Conservation (phyloP, 2,113 vertebrate genomes). For the Catagonus wagneri region DNA sequence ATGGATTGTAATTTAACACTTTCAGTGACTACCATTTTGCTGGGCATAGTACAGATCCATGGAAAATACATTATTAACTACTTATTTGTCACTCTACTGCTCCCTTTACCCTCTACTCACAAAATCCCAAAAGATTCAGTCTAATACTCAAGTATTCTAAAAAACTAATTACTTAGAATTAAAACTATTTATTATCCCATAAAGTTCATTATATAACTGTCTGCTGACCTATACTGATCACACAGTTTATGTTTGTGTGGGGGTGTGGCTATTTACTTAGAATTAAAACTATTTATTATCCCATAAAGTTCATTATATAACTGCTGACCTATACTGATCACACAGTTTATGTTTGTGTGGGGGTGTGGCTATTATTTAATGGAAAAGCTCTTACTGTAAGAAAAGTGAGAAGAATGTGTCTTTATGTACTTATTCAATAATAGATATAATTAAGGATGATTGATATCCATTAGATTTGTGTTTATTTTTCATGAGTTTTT, state of each 20-base stretch:
- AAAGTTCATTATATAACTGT: neutral
- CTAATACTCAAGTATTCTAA: neutral
- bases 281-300: neutral
- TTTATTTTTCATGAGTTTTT: neutral
- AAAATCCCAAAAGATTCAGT: neutral
- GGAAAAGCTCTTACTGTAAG: neutral
- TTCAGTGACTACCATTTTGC: neutral
- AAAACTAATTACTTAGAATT: slow-evolving; percentile 6
- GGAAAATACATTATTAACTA: neutral
- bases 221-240: neutral
- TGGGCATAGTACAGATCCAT: neutral
- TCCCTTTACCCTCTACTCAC: neutral
- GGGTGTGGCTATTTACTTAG: neutral
- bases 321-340: neutral
- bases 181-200: neutral
- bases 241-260: neutral
- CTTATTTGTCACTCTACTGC: neutral
- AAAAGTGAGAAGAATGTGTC: neutral
- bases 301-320: neutral
- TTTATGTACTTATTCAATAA: neutral
- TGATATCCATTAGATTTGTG: neutral
- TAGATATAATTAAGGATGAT: neutral
- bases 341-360: neutral
- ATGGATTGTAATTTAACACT: neutral
- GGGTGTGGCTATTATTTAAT: neutral